These are phyloP conservation scores for Cyrtorhinus lividipennis DNA, from an alignment of 1,140 invertebrate species.

Conservation along the genomic window DNA sequence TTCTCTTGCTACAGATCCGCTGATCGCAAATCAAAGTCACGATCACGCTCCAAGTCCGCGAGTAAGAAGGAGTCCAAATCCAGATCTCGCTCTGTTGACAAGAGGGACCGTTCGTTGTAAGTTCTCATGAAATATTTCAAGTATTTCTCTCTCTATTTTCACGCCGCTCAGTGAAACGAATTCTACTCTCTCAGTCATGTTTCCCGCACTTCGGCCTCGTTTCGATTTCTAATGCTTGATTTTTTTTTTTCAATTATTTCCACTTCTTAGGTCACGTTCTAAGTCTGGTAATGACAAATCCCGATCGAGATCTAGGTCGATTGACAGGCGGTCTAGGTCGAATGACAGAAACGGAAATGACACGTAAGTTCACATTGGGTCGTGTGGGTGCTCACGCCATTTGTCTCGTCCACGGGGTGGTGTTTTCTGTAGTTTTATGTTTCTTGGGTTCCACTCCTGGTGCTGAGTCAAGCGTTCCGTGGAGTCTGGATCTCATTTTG, in stretches of 20 bases:
- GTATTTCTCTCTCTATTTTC: not conserved
- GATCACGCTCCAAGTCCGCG: constrained; percentile 40
- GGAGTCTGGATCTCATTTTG: not conserved
- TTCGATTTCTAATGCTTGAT: not conserved
- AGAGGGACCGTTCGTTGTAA: constrained; percentile 17
- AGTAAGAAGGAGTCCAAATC: constrained; percentile 43
- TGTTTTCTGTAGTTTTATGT: too few species aligned
- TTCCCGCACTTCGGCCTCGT: not conserved
- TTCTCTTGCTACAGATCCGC: constrained; percentile 37
- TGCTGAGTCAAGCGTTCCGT: not conserved
- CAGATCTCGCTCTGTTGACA: constrained; percentile 31
- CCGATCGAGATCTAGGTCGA: not conserved
- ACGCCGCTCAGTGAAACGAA: not conserved
- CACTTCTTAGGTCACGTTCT: not conserved
- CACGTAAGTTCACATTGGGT: not conserved
- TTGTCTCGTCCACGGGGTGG: not conserved
- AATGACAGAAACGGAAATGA: constrained; percentile 1
- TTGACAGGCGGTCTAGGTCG: too few species aligned
- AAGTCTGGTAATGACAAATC: not conserved
- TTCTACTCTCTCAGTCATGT: not conserved
- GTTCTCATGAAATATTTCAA: constrained; percentile 6
- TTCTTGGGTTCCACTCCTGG: too few species aligned
- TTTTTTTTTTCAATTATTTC: not conserved
- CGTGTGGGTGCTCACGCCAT: not conserved
- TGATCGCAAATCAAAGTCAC: constrained; percentile 37